Percentiles rank a stretch among this genome's conserved stretches.
Conservation (phyloP, 2,113 vertebrate species). For the Salvelinus fontinalis region DNA sequence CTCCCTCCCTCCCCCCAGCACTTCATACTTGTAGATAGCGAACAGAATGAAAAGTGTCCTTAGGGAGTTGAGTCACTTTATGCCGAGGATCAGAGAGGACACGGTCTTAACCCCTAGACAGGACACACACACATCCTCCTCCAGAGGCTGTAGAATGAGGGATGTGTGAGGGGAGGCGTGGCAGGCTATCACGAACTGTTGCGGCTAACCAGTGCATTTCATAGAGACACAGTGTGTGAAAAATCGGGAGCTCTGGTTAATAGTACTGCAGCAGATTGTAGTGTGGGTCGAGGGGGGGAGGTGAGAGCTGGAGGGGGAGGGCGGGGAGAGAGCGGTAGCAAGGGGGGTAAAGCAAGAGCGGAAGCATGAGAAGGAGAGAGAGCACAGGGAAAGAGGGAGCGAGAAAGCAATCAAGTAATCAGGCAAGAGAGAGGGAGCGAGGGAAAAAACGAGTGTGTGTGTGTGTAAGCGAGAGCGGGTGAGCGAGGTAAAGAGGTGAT, state of each 20-base stretch:
- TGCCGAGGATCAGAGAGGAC: no score
- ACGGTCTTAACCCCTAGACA: no score
- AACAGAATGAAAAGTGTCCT: no score
- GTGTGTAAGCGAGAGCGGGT: not conserved
- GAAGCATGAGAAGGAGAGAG: not conserved
- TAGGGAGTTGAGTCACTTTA: no score
- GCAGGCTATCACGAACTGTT: no score
- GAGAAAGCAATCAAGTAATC: conserved; percentile 1
- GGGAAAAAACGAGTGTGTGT: conserved; percentile 14
- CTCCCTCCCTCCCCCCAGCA: not conserved
- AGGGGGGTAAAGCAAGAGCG: not conserved
- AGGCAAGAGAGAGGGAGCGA: not conserved
- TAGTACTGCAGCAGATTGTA: no score
- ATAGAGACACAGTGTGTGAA: no score
- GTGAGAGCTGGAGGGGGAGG: not conserved
- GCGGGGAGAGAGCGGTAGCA: not conserved
- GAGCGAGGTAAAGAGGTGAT: conserved; percentile 50
- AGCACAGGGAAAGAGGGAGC: not conserved
- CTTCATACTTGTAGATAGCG: not conserved
- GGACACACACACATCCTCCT: no score
- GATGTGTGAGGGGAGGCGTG: no score
- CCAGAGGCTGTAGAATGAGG: no score
- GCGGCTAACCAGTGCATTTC: no score
- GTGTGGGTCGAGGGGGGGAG: not conserved
- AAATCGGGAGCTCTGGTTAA: no score